These are phyloP conservation scores for Catharus minimus DNA, from an alignment of 2,113 vertebrate genomes.

Conservation along the genomic window DNA sequence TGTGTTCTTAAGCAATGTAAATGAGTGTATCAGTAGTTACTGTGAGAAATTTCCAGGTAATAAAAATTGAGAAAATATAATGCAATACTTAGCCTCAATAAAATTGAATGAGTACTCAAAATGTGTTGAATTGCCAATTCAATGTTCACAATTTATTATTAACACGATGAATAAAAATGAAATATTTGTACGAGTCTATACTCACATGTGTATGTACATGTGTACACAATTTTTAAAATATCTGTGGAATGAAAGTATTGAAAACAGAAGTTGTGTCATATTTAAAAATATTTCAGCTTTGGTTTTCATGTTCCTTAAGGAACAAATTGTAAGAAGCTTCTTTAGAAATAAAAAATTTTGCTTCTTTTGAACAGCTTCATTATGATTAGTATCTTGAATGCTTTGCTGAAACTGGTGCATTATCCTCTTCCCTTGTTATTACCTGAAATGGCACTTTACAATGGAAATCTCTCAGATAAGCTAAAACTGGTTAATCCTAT, in stretches of 20 bases:
- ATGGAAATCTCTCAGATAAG: neutral
- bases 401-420: neutral
- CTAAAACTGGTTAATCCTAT: neutral
- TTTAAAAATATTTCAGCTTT: neutral
- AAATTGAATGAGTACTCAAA: neutral
- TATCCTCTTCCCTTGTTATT: neutral
- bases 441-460: neutral
- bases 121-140: neutral
- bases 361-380: neutral
- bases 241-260: neutral
- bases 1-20: neutral
- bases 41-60: neutral
- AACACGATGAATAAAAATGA: neutral
- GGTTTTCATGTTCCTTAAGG: neutral
- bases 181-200: neutral
- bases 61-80: neutral
- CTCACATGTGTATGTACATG: fast-evolving
- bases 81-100: neutral
- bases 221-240: neutral
- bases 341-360: neutral
- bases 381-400: neutral
- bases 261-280: neutral
- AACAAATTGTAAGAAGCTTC: neutral
- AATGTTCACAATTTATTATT: neutral
- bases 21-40: neutral